phyloP scores from a whole-genome alignment of 2,113 vertebrate genomes.

The Aptenodytes patagonicus region DNA sequence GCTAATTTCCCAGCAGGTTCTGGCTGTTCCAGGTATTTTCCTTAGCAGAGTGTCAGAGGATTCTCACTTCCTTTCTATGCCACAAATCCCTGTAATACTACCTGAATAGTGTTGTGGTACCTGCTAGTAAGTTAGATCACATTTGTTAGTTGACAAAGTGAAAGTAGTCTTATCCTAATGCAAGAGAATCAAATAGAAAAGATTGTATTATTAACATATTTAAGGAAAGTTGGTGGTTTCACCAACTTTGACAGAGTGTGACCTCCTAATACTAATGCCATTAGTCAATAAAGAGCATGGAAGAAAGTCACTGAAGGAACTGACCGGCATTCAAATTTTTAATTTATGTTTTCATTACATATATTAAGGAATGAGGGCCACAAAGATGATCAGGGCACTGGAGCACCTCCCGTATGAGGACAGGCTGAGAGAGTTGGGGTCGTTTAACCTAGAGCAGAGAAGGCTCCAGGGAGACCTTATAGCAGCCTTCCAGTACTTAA shows the following conservation, averaged over 20 bases:
- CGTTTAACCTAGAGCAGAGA: not conserved
- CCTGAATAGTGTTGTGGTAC: not conserved
- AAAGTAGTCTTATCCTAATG: not conserved
- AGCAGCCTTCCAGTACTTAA: not conserved
- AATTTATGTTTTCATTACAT: not conserved
- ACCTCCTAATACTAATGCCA: not conserved
- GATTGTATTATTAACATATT: not conserved
- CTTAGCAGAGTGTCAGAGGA: not conserved
- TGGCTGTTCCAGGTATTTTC: slow-evolving; percentile 4
- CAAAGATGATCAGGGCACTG: not conserved
- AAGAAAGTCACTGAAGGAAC: not conserved
- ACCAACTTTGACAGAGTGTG: not conserved
- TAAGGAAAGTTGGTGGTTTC: not conserved
- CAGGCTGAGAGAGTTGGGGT: not conserved
- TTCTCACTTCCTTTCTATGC: not conserved
- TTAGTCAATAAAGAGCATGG: not conserved
- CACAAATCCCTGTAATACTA: slow-evolving; percentile 15
- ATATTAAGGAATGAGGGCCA: not conserved
- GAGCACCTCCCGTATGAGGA: fast-evolving
- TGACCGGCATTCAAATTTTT: not conserved
- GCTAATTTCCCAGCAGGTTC: slow-evolving; percentile 56
- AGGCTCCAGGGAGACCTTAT: fast-evolving
- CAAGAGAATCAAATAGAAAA: not conserved
- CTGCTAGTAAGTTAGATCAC: not conserved
- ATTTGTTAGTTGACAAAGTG: not conserved